phyloP scores from a whole-genome alignment of 2,888 invertebrate species.

The Luperina nickerlii region DNA sequence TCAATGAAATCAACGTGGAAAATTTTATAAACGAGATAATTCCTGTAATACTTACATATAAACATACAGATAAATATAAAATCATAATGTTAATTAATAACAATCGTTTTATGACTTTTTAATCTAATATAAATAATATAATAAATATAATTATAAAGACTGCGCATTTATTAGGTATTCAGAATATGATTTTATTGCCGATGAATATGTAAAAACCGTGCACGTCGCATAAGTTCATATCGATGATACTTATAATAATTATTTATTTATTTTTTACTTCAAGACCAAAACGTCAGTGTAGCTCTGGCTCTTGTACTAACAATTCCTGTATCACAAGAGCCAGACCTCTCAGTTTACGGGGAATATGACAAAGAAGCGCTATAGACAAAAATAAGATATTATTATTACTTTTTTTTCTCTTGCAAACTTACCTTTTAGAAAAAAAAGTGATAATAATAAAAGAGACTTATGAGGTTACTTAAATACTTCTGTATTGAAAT shows the following conservation, averaged over 20 bases:
- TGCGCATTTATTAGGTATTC: neutral
- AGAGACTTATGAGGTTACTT: too few relatives aligned
- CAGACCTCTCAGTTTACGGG: neutral
- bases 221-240: too few relatives aligned
- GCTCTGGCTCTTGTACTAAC: neutral
- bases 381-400: too few relatives aligned
- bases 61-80: conserved; percentile 18
- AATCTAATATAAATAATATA: neutral
- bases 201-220: neutral
- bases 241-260: neutral
- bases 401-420: too few relatives aligned
- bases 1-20: conserved; percentile 48
- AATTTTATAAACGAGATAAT: conserved; percentile 24
- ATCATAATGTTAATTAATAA: conserved; percentile 29
- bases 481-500: neutral
- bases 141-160: neutral
- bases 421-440: too few relatives aligned
- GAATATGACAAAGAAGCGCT: too few relatives aligned
- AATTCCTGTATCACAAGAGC: neutral
- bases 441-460: too few relatives aligned
- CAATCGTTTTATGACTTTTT: conserved; percentile 14
- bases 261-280: neutral
- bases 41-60: neutral
- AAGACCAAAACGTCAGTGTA: neutral
- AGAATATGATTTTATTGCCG: conserved; percentile 18